These are phyloP conservation scores for Pipa parva DNA, from an alignment of 2,113 vertebrate species.

Conservation along the genomic window DNA sequence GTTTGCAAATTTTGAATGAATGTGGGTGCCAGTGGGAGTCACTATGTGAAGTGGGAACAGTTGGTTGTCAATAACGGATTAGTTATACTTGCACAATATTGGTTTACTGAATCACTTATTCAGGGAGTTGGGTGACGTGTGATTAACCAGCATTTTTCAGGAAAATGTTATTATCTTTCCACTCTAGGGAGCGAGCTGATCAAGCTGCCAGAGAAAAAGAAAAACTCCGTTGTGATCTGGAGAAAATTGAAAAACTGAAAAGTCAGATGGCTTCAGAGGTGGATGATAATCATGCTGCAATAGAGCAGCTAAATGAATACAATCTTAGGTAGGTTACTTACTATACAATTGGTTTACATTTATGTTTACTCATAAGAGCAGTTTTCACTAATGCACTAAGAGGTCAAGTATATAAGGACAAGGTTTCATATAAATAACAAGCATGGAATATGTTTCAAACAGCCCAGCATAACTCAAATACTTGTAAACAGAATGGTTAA, in stretches of 20 bases:
- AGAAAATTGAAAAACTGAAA: constrained; percentile 86
- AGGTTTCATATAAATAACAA: too few relatives aligned
- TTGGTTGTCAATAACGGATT: too few relatives aligned
- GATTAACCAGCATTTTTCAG: neutral
- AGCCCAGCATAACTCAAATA: too few relatives aligned
- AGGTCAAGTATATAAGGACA: too few relatives aligned
- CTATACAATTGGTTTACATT: neutral
- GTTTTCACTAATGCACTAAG: too few relatives aligned
- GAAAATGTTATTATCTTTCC: neutral
- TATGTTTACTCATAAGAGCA: too few relatives aligned
- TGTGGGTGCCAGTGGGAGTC: too few relatives aligned
- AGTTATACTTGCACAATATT: too few relatives aligned
- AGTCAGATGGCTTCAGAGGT: constrained; percentile 84
- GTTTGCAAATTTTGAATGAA: too few relatives aligned
- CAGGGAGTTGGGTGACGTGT: neutral
- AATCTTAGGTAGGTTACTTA: constrained; percentile 73
- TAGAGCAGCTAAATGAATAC: constrained; percentile 80
- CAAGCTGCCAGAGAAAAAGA: constrained; percentile 81
- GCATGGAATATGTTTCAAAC: too few relatives aligned
- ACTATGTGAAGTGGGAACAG: too few relatives aligned
- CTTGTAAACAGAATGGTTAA: too few relatives aligned
- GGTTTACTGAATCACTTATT: neutral
- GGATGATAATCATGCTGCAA: constrained; percentile 85
- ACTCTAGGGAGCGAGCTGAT: constrained; percentile 77
- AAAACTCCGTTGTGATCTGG: constrained; percentile 81